Conservation (phyloP, 1,140 invertebrate genomes). For the Pinna nobilis region DNA sequence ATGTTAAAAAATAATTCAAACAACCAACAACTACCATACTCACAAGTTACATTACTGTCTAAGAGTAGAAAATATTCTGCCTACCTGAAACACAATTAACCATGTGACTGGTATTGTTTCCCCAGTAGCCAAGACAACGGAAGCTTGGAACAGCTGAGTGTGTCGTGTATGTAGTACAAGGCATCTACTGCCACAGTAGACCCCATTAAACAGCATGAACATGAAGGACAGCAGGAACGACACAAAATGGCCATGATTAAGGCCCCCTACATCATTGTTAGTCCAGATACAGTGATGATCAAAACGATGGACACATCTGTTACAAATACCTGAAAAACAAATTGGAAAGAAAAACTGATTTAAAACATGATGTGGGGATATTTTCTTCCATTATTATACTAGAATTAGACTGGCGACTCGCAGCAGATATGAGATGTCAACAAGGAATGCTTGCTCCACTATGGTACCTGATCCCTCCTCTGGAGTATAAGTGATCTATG, state of each 20-base stretch:
- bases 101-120: conserved; percentile 57
- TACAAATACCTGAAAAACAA: conserved; percentile 65
- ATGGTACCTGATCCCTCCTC: too few species aligned
- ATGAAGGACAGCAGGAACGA: conserved; percentile 66
- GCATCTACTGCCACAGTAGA: conserved; percentile 48
- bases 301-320: conserved; percentile 73
- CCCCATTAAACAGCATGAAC: conserved; percentile 63
- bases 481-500: too few species aligned
- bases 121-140: conserved; percentile 55
- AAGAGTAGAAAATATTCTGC: not conserved
- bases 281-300: conserved; percentile 76
- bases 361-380: too few species aligned
- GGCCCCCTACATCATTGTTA: conserved; percentile 72
- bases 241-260: conserved; percentile 71
- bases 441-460: too few species aligned
- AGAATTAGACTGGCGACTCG: too few species aligned
- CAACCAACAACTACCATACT: not conserved
- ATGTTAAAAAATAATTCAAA: not conserved
- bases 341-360: too few species aligned
- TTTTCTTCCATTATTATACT: too few species aligned
- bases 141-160: conserved; percentile 56
- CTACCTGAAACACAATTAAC: conserved; percentile 65
- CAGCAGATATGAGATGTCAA: too few species aligned
- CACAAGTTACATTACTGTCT: not conserved
- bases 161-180: conserved; percentile 52